phyloP scores from a whole-genome alignment of 2,888 invertebrate genomes.

The Zaprionus lineosus region DNA sequence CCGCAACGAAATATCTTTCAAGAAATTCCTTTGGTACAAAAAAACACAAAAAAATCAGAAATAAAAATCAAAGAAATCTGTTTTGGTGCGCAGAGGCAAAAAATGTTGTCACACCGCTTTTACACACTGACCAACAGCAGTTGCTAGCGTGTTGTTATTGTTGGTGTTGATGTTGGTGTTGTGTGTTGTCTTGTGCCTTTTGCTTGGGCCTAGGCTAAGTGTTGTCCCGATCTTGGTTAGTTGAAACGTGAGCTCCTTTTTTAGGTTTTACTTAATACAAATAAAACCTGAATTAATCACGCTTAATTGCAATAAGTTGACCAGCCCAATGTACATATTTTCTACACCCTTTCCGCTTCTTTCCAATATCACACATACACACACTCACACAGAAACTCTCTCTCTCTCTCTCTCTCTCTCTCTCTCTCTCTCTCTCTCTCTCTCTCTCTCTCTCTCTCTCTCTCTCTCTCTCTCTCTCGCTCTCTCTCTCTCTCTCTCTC shows the following conservation, averaged over 20 bases:
- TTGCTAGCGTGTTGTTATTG: slow-evolving; percentile 19
- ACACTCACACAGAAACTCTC: background rate
- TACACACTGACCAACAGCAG: slow-evolving; percentile 61
- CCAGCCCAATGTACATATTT: slow-evolving; percentile 20
- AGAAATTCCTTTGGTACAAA: slow-evolving; percentile 68
- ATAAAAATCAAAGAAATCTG: slow-evolving; percentile 59
- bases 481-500: background rate
- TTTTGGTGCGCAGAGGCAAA: slow-evolving; percentile 55
- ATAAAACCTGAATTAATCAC: slow-evolving; percentile 76
- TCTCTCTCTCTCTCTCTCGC: slow-evolving; percentile 1
- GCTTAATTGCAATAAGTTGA: slow-evolving; percentile 70
- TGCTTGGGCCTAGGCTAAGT: slow-evolving; percentile 45
- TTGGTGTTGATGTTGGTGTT: slow-evolving; percentile 13
- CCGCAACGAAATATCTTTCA: slow-evolving; percentile 58
- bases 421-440: background rate
- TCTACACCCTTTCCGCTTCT: background rate
- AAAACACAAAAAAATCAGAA: slow-evolving; percentile 45
- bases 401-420: slow-evolving; percentile 1
- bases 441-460: background rate
- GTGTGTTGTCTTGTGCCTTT: slow-evolving; percentile 8
- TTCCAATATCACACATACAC: background rate
- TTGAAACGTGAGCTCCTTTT: slow-evolving; percentile 48
- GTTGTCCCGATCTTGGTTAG: slow-evolving; percentile 16
- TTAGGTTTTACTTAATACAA: slow-evolving; percentile 72
- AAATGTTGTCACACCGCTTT: slow-evolving; percentile 80